A percentile compares a stretch with the other conserved stretches of the same genome.
Conservation (phyloP, 2,888 invertebrate species). For the Melikaiella ostensackeni region DNA sequence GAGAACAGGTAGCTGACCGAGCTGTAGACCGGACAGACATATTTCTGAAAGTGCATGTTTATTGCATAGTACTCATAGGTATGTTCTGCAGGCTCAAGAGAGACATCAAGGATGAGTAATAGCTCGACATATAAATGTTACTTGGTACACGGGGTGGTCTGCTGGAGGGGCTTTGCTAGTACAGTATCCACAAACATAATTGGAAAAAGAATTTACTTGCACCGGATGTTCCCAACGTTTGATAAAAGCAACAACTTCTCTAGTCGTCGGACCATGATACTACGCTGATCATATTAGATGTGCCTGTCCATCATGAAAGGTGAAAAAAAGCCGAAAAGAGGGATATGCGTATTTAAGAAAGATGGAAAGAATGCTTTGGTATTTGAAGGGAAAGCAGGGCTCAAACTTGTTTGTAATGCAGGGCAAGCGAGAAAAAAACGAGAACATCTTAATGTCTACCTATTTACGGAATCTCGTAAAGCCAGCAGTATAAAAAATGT, state of each 20-base stretch:
- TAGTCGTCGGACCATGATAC: background rate
- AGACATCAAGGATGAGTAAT: conserved; percentile 58
- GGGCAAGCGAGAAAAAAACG: background rate
- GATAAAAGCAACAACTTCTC: conserved; percentile 49
- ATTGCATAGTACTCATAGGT: conserved; percentile 58
- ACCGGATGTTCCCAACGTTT: conserved; percentile 61
- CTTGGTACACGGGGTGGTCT: conserved; percentile 48
- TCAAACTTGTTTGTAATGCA: background rate
- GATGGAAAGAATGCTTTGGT: background rate
- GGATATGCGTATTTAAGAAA: background rate
- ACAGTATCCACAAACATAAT: conserved; percentile 47
- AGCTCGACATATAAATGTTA: conserved; percentile 57
- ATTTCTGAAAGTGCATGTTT: conserved; percentile 63
- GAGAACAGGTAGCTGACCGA: conserved; percentile 17
- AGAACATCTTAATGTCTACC: background rate
- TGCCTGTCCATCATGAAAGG: background rate
- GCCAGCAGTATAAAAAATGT: background rate
- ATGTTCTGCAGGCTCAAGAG: conserved; percentile 54
- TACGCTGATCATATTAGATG: background rate
- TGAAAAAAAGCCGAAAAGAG: background rate
- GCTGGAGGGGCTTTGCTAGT: conserved; percentile 44
- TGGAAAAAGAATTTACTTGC: conserved; percentile 58
- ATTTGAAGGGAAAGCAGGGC: background rate
- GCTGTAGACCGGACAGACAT: conserved; percentile 56
- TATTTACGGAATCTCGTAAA: background rate